Percentiles rank a stretch among this genome's conserved stretches.
Conservation (phyloP, 2,888 invertebrate species). For the Syrphus vitripennis region DNA sequence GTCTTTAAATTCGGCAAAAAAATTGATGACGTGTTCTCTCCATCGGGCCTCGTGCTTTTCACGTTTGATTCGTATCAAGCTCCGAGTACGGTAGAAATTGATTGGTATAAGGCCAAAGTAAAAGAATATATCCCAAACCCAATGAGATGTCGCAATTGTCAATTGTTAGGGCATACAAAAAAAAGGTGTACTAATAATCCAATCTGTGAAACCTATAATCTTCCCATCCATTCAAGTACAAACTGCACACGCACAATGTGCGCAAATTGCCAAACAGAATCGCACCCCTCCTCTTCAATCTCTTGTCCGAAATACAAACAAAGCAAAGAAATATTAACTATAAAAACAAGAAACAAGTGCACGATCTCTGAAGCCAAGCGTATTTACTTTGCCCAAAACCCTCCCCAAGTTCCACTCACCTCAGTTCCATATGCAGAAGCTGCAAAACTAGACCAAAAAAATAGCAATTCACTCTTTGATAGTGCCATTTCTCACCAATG, state of each 20-base stretch:
- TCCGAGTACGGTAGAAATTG: neutral
- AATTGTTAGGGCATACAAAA: constrained; percentile 12
- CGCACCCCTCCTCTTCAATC: neutral
- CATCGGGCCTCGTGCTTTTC: neutral
- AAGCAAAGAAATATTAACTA: neutral
- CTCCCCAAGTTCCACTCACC: neutral
- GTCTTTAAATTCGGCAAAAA: neutral
- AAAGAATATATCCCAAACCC: neutral
- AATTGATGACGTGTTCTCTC: neutral
- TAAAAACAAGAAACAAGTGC: neutral
- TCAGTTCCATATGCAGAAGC: neutral
- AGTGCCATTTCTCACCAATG: neutral
- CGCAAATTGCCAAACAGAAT: neutral
- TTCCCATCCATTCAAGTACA: neutral
- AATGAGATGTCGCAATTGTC: neutral
- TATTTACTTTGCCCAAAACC: neutral
- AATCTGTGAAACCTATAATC: neutral
- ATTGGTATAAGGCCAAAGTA: neutral
- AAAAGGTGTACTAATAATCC: neutral
- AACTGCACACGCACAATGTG: neutral
- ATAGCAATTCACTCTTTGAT: neutral
- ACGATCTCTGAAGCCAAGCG: neutral
- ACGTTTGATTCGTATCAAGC: neutral
- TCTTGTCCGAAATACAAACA: constrained; percentile 5
- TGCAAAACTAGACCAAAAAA: neutral